These are phyloP conservation scores for Clostera curtula DNA, from an alignment of 2,888 invertebrate genomes.

Conservation along the genomic window DNA sequence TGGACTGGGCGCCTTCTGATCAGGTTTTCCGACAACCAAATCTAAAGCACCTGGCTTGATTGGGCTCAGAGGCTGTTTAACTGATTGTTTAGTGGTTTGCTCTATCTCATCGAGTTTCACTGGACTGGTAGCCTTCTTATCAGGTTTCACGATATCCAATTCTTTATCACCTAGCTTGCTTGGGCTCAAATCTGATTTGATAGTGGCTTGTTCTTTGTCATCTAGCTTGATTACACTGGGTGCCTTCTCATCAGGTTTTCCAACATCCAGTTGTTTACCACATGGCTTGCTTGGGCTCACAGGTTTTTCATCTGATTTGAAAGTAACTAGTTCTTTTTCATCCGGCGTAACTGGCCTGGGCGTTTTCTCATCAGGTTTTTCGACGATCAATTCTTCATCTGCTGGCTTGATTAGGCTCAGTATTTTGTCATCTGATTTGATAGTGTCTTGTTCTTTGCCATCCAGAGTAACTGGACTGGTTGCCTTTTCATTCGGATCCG, in stretches of 20 bases:
- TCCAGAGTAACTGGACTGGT: constrained; percentile 4
- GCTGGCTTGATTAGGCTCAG: constrained; percentile 1
- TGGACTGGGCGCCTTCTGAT: constrained; percentile 1
- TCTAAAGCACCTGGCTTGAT: constrained; percentile 3
- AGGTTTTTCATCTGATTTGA: constrained; percentile 4
- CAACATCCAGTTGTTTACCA: constrained; percentile 5
- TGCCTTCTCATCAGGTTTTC: constrained; percentile 2
- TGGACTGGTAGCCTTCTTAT: background rate
- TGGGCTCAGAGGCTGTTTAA: too few relatives aligned
- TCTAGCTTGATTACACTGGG: background rate
- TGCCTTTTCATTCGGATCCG: constrained; percentile 1
- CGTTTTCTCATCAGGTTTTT: constrained; percentile 1
- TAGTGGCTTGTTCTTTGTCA: background rate
- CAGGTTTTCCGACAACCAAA: background rate
- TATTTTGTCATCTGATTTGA: constrained; percentile 2
- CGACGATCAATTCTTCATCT: background rate
- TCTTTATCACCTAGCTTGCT: background rate
- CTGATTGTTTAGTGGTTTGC: constrained; percentile 1
- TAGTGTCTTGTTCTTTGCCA: constrained; percentile 6
- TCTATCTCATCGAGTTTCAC: constrained; percentile 2
- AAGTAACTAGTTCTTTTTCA: background rate
- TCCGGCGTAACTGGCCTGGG: constrained; percentile 3
- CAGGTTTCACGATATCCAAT: too few relatives aligned
- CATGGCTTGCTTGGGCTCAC: constrained; percentile 6
- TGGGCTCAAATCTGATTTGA: constrained; percentile 1